A percentile compares a stretch with the other conserved stretches of the same genome.
Conservation (phyloP, 2,797 vertebrate species). For the Brachyrhaphis roseni region DNA sequence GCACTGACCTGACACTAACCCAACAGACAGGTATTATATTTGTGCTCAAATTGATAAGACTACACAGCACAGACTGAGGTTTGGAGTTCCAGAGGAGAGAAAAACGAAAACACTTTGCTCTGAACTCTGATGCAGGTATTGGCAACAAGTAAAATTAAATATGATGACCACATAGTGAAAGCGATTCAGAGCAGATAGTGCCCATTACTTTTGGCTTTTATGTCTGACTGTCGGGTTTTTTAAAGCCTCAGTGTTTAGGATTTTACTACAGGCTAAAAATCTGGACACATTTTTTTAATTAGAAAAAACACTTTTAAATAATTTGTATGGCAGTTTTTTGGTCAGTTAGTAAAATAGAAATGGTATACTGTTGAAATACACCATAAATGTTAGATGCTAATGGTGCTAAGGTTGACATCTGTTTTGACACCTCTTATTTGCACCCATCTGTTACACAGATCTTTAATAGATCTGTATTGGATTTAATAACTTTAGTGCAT, state of each 20-base stretch:
- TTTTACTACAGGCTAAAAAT: neutral
- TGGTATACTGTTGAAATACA: neutral
- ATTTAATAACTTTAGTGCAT: neutral
- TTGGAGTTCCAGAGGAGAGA: neutral
- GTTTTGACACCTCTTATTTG: neutral
- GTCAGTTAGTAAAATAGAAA: neutral
- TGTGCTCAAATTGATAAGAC: neutral
- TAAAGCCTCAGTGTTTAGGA: neutral
- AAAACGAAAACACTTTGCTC: neutral
- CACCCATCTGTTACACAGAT: neutral
- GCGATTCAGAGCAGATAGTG: neutral
- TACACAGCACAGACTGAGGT: neutral
- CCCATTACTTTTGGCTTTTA: neutral
- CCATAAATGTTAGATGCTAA: neutral
- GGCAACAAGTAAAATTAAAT: neutral
- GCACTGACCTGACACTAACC: constrained; percentile 37
- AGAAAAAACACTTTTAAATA: neutral
- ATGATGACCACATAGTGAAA: neutral
- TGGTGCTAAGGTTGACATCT: neutral
- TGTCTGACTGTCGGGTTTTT: neutral
- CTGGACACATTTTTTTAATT: neutral
- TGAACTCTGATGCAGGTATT: neutral
- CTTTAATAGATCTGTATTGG: neutral
- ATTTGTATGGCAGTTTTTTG: neutral
- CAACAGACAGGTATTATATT: neutral